These are phyloP conservation scores for Cataglyphis albicans DNA, from an alignment of 2,888 invertebrate species.

Conservation along the genomic window DNA sequence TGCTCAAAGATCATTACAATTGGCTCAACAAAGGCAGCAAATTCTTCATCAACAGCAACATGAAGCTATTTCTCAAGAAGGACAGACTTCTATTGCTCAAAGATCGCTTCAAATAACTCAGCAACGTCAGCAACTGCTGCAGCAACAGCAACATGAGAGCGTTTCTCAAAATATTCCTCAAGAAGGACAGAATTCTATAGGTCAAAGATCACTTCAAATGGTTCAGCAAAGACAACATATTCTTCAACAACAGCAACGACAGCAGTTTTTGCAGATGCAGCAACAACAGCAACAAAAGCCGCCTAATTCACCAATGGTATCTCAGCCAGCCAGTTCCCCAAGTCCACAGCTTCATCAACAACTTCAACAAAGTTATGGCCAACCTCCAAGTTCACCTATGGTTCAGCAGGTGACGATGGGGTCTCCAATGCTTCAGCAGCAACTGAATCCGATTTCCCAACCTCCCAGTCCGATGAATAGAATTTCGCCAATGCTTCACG, in stretches of 20 bases:
- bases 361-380: constrained; percentile 83
- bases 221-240: constrained; percentile 80
- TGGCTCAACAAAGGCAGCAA: constrained; percentile 80
- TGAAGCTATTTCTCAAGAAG: constrained; percentile 67
- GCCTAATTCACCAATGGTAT: constrained; percentile 85
- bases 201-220: constrained; percentile 84
- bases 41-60: constrained; percentile 84
- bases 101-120: constrained; percentile 61
- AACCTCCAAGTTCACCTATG: constrained; percentile 87
- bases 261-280: constrained; percentile 83
- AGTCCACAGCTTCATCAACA: constrained; percentile 86
- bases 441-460: constrained; percentile 83
- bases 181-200: constrained; percentile 85
- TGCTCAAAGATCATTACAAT: constrained; percentile 85
- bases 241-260: constrained; percentile 85
- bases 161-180: constrained; percentile 75
- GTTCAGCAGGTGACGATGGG: constrained; percentile 85
- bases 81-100: constrained; percentile 44
- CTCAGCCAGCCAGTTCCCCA: constrained; percentile 84
- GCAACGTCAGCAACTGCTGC: constrained; percentile 80
- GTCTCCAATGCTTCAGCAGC: constrained; percentile 86
- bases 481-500: constrained; percentile 86
- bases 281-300: constrained; percentile 85
- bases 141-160: constrained; percentile 79
- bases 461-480: constrained; percentile 86